Percentiles rank a stretch among this genome's conserved stretches.
Conservation (phyloP, 1,140 invertebrate genomes). For the Campoletis sonorensis region DNA sequence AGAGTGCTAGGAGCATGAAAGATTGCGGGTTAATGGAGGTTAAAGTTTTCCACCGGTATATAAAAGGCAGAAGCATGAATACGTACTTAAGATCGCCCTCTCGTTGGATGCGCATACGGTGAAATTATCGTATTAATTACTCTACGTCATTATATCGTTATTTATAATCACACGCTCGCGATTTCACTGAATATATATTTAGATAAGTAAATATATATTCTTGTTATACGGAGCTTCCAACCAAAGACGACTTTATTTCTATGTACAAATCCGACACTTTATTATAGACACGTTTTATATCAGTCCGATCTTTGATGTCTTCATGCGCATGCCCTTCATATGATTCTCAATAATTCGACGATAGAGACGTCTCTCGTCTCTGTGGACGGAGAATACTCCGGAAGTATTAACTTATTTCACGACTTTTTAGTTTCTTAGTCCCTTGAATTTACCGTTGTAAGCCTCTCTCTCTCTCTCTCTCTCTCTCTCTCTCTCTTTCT, state of each 20-base stretch:
- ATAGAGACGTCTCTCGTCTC: not conserved
- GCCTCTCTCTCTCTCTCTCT: no score
- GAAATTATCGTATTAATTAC: constrained; percentile 45
- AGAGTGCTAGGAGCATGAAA: constrained; percentile 54
- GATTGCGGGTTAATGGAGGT: constrained; percentile 64
- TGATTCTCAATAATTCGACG: not conserved
- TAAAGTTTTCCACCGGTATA: constrained; percentile 46
- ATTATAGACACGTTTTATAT: not conserved
- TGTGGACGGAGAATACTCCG: constrained; percentile 2
- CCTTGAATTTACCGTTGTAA: not conserved
- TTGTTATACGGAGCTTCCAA: not conserved
- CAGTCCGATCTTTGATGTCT: constrained; percentile 16
- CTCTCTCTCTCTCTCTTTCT: no score
- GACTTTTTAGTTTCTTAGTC: no score
- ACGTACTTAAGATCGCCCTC: not conserved
- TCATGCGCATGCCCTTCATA: not conserved
- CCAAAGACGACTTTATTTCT: constrained; percentile 34
- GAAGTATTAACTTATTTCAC: not conserved
- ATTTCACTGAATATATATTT: constrained; percentile 25
- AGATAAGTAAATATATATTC: not conserved
- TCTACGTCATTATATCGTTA: constrained; percentile 42
- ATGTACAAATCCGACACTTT: constrained; percentile 1
- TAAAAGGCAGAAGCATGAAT: constrained; percentile 31
- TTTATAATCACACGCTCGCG: constrained; percentile 40
- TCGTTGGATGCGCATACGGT: not conserved